Conservation (phyloP, 2,113 vertebrate species). For the Neotragus moschatus region DNA sequence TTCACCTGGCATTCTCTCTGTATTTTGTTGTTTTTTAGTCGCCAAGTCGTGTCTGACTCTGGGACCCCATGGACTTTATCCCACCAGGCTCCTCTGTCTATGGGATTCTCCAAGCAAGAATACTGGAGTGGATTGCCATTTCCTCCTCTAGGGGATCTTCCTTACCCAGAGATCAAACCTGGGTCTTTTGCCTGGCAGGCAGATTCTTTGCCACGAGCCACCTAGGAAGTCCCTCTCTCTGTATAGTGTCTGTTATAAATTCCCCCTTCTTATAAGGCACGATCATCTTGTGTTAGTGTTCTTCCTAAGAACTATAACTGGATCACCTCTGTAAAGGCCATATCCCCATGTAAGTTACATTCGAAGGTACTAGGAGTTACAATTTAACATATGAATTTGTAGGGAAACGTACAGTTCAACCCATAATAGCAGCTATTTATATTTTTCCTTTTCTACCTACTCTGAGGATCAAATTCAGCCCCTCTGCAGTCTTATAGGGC, state of each 20-base stretch:
- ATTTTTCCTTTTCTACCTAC: neutral
- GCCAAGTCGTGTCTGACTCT: neutral
- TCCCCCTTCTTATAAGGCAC: neutral
- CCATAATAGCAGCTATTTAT: neutral
- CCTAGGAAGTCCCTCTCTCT: neutral
- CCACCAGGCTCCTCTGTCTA: neutral
- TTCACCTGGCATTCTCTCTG: neutral
- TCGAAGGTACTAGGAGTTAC: neutral
- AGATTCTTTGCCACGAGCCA: neutral
- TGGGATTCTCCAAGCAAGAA: neutral
- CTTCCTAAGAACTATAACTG: neutral
- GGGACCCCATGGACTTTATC: neutral
- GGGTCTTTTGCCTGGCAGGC: neutral
- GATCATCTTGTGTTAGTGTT: neutral
- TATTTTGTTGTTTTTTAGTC: neutral
- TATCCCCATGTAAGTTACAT: neutral
- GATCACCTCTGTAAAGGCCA: neutral
- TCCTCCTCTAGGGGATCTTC: neutral
- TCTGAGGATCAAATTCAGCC: neutral
- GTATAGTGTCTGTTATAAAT: rapidly evolving
- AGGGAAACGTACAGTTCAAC: neutral
- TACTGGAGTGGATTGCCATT: neutral
- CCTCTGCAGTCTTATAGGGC: neutral
- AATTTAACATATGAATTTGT: neutral
- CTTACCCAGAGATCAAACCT: neutral